Conservation (phyloP, 2,113 vertebrate genomes). For the Leptobrachium leishanense region DNA sequence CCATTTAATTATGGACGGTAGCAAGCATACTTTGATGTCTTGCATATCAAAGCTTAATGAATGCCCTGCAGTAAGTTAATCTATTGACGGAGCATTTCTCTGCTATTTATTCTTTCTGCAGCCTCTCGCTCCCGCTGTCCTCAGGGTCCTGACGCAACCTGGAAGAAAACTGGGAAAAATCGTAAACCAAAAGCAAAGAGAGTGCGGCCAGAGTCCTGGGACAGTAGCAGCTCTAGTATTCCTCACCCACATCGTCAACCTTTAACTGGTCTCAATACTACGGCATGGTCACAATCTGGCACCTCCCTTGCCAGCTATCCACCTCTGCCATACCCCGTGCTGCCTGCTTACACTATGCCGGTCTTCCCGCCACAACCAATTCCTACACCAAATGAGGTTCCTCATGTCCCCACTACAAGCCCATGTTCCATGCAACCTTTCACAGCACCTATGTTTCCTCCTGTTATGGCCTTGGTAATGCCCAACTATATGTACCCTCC, state of each 20-base stretch:
- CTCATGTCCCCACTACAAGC: conserved; percentile 60
- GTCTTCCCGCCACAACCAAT: conserved; percentile 66
- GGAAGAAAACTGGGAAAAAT: conserved; percentile 72
- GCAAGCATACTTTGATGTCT: no score
- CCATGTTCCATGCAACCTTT: conserved; percentile 64
- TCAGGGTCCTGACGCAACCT: conserved; percentile 48
- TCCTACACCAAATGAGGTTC: conserved; percentile 64
- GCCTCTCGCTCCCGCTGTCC: conserved; percentile 52
- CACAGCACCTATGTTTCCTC: conserved; percentile 75
- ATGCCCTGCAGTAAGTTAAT: no score
- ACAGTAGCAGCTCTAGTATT: conserved; percentile 76
- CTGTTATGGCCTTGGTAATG: conserved; percentile 80
- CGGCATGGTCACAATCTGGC: conserved; percentile 84
- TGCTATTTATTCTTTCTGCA: conserved; percentile 35
- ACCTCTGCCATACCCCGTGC: conserved; percentile 73
- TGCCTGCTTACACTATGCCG: conserved; percentile 78
- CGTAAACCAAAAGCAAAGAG: conserved; percentile 82
- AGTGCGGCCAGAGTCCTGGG: conserved; percentile 78
- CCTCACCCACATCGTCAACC: conserved; percentile 70
- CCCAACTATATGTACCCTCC: conserved; percentile 79
- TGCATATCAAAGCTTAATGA: no score
- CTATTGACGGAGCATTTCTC: no score
- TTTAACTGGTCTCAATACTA: conserved; percentile 77
- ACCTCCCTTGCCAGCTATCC: conserved; percentile 80
- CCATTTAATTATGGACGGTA: no score